Percentiles rank a stretch among this genome's conserved stretches.
phyloP scores from a whole-genome alignment of 1,140 invertebrate genomes.

The Leptestheria dahalacensis region DNA sequence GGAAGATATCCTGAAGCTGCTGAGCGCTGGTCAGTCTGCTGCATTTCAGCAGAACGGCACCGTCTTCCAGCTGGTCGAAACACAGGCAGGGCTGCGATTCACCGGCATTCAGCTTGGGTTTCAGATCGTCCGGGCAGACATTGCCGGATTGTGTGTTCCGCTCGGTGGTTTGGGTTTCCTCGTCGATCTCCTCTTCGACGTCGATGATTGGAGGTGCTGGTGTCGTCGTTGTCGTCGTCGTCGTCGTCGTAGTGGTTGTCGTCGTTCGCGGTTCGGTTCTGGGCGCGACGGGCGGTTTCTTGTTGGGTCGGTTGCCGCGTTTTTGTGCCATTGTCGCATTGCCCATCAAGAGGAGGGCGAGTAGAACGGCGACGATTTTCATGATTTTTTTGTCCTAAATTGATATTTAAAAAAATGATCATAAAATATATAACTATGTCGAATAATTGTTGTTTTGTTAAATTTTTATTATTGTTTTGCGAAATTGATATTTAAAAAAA shows the following conservation, averaged over 20 bases:
- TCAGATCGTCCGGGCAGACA: neutral
- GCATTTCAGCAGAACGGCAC: slow-evolving; percentile 13
- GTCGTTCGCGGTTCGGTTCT: neutral
- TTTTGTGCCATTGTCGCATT: neutral
- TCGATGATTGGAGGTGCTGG: neutral
- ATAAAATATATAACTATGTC: too few relatives aligned
- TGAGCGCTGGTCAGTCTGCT: neutral
- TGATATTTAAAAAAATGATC: too few relatives aligned
- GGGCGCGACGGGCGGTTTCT: neutral
- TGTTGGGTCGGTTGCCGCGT: slow-evolving; percentile 4
- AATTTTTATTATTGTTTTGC: too few relatives aligned
- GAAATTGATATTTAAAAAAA: too few relatives aligned
- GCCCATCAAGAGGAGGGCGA: neutral
- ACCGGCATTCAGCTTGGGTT: slow-evolving; percentile 1
- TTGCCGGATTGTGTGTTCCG: neutral
- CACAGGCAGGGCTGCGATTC: slow-evolving; percentile 10
- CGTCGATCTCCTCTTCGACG: slow-evolving; percentile 8
- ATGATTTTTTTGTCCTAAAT: too few relatives aligned
- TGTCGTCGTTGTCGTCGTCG: slow-evolving; percentile 4
- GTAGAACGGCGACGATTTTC: neutral
- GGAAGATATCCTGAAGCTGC: slow-evolving; percentile 10
- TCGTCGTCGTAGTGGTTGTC: neutral
- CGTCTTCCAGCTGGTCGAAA: slow-evolving; percentile 10
- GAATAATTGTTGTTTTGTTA: too few relatives aligned
- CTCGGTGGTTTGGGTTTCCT: slow-evolving; percentile 4